Percentiles rank a stretch among this genome's conserved stretches.
These are phyloP conservation scores for Eonycteris spelaea DNA, from an alignment of 2,113 vertebrate species.

Conservation along the genomic window DNA sequence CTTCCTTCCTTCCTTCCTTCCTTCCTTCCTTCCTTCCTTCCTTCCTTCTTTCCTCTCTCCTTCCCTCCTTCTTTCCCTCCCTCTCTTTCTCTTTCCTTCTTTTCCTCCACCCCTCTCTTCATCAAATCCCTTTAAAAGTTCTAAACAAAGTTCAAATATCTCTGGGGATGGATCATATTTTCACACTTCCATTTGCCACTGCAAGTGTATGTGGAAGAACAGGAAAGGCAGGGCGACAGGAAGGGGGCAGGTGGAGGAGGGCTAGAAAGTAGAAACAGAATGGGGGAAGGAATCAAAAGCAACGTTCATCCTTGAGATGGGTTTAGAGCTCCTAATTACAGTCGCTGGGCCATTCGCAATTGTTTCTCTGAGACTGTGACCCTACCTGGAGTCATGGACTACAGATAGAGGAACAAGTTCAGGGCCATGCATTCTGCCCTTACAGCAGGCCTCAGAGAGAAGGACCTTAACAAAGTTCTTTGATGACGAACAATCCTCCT, in stretches of 20 bases:
- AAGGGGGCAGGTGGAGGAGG: background rate
- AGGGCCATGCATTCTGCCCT: background rate
- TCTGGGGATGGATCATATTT: background rate
- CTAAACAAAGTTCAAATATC: background rate
- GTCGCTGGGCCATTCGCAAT: background rate
- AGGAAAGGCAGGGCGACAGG: too few relatives aligned
- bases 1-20: rapidly evolving
- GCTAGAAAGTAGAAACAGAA: background rate
- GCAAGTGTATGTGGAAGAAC: background rate
- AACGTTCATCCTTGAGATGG: background rate
- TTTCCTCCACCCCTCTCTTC: background rate
- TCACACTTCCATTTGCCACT: background rate
- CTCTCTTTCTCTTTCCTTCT: too few relatives aligned
- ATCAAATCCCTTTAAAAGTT: background rate
- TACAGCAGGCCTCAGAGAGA: background rate
- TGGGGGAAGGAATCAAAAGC: background rate
- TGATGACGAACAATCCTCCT: background rate
- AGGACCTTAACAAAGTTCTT: background rate
- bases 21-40: too few relatives aligned
- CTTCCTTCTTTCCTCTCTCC: too few relatives aligned
- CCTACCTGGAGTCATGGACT: too few relatives aligned
- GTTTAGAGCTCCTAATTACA: background rate
- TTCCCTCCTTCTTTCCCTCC: background rate
- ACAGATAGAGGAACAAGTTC: background rate
- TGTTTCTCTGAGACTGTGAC: background rate